Conservation (phyloP, 2,888 invertebrate genomes). For the Ephialtes manifestator region DNA sequence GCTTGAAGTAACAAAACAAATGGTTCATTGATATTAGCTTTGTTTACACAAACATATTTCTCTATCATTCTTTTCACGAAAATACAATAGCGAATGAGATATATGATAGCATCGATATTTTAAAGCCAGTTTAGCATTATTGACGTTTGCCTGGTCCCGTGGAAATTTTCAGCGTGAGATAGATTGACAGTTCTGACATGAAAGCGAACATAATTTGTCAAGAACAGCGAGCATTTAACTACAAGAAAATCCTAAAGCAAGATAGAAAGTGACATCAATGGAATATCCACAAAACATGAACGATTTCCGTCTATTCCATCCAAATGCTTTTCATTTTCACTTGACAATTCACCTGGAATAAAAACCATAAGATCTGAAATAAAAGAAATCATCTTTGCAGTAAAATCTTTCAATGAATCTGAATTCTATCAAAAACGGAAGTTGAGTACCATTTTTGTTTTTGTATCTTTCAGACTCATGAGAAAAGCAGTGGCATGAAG, state of each 20-base stretch:
- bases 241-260: background rate
- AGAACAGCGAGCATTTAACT: conserved; percentile 8
- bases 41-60: background rate
- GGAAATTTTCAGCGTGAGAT: conserved; percentile 18
- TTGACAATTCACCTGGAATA: background rate
- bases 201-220: conserved; percentile 8
- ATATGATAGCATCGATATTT: conserved; percentile 26
- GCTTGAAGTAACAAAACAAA: no score
- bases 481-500: no score
- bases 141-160: conserved; percentile 29
- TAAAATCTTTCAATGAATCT: conserved; percentile 7
- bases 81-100: conserved; percentile 16
- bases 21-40: background rate
- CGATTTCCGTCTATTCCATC: background rate
- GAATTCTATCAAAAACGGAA: no score
- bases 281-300: background rate
- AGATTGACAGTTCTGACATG: conserved; percentile 9
- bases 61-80: background rate
- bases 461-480: no score
- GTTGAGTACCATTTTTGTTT: no score
- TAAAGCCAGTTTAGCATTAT: conserved; percentile 27
- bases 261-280: conserved; percentile 1
- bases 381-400: background rate
- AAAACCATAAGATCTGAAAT: conserved; percentile 7
- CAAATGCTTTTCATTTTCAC: background rate